Conservation (phyloP, 2,797 vertebrate genomes). For the Vespertilio murinus region DNA sequence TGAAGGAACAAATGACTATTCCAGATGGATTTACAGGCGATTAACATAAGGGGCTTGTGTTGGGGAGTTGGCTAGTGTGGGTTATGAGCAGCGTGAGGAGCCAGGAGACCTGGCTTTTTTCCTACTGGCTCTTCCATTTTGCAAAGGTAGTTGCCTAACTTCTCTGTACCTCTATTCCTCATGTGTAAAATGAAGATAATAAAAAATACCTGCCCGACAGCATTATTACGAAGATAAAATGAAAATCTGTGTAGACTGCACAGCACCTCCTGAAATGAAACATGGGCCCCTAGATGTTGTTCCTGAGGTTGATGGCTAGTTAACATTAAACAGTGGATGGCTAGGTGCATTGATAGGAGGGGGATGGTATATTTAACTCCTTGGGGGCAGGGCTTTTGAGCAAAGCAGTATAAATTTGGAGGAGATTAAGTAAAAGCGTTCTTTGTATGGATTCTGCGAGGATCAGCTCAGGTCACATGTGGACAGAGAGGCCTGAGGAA, state of each 20-base stretch:
- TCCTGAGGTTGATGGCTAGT: background rate
- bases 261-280: background rate
- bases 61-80: background rate
- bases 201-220: background rate
- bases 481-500: background rate
- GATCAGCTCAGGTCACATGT: background rate
- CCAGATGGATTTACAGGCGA: background rate
- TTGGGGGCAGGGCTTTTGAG: background rate
- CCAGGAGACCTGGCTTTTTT: too few species aligned
- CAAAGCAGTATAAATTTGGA: background rate
- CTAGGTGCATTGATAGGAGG: fast-evolving
- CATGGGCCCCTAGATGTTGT: fast-evolving
- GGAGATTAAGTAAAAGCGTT: background rate
- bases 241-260: background rate
- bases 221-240: background rate
- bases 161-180: background rate
- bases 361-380: background rate
- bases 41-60: fast-evolving
- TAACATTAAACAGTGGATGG: background rate
- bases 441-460: background rate
- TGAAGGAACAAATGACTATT: background rate
- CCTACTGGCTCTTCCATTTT: background rate
- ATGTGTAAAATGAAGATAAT: background rate
- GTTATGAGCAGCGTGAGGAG: fast-evolving
- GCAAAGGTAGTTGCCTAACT: background rate